Evolutionary conservation across 2,888 invertebrate genomes (phyloP).

Genomic region (Hyppa rectilinea): DNA sequence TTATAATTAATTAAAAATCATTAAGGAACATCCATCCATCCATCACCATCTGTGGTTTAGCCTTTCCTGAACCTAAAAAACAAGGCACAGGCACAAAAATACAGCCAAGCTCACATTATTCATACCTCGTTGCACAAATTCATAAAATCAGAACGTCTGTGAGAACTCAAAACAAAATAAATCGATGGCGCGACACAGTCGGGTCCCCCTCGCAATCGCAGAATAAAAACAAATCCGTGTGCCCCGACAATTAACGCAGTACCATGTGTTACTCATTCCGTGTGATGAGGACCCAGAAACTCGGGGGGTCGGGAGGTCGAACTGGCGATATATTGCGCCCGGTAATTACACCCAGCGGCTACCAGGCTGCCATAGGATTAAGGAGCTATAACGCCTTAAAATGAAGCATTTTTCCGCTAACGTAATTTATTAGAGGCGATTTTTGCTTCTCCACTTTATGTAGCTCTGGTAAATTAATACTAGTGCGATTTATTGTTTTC

Average conservation of each 20-base stretch:
- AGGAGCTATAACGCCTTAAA: constrained; percentile 84
- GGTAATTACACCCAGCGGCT: constrained; percentile 86
- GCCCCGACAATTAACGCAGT: constrained; percentile 85
- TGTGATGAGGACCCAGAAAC: constrained; percentile 80
- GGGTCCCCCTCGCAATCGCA: constrained; percentile 74
- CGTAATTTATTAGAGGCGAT: constrained; percentile 78
- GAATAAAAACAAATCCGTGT: constrained; percentile 85
- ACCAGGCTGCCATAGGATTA: constrained; percentile 84
- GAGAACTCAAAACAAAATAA: constrained; percentile 62
- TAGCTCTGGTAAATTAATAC: constrained; percentile 71
- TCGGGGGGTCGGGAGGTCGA: constrained; percentile 70
- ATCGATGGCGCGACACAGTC: constrained; percentile 66
- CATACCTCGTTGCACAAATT: constrained; percentile 39
- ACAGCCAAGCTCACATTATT: constrained; percentile 20
- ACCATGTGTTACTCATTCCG: constrained; percentile 86
- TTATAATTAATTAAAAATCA: not conserved
- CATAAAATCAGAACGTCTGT: constrained; percentile 49
- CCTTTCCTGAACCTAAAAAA: constrained; percentile 7
- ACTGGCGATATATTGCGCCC: constrained; percentile 83
- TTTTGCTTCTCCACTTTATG: constrained; percentile 74
- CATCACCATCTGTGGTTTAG: not conserved
- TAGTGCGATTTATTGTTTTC: constrained; percentile 61
- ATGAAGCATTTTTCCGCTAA: constrained; percentile 82
- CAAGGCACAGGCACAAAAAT: not conserved
- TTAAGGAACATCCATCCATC: not conserved